phyloP scores from a whole-genome alignment of 2,113 vertebrate genomes.

The Leptosomus discolor region DNA sequence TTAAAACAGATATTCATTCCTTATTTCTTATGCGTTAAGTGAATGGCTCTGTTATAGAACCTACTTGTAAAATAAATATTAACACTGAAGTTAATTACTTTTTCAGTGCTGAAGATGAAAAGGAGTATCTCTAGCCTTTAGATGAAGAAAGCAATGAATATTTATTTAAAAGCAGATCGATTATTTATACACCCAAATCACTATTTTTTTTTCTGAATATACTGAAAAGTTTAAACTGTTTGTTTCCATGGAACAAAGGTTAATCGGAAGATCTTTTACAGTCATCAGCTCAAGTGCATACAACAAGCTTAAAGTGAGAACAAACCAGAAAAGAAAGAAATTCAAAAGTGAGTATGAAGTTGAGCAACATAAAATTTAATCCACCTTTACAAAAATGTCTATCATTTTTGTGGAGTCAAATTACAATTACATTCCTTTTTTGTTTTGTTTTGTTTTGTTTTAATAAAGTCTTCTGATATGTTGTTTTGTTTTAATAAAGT shows the following conservation, averaged over 20 bases:
- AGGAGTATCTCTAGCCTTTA: background rate
- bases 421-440: background rate
- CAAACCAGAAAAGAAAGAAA: background rate
- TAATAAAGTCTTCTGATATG: too few species aligned
- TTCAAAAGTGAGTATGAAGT: background rate
- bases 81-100: background rate
- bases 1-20: background rate
- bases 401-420: background rate
- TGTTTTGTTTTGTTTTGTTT: too few species aligned
- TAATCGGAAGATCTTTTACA: conserved; percentile 35
- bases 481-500: background rate
- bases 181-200: background rate
- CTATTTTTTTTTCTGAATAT: background rate
- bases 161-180: background rate
- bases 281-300: background rate
- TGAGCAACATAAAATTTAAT: background rate
- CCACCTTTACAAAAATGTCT: background rate
- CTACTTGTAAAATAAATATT: background rate
- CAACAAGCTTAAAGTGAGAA: conserved; percentile 16
- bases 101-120: background rate
- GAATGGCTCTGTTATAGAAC: background rate
- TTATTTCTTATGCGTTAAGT: background rate
- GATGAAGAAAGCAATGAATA: background rate
- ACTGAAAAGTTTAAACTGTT: conserved; percentile 7
- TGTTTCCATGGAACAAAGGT: conserved; percentile 16